phyloP scores from a whole-genome alignment of 2,113 vertebrate genomes.

The Holacanthus passer region DNA sequence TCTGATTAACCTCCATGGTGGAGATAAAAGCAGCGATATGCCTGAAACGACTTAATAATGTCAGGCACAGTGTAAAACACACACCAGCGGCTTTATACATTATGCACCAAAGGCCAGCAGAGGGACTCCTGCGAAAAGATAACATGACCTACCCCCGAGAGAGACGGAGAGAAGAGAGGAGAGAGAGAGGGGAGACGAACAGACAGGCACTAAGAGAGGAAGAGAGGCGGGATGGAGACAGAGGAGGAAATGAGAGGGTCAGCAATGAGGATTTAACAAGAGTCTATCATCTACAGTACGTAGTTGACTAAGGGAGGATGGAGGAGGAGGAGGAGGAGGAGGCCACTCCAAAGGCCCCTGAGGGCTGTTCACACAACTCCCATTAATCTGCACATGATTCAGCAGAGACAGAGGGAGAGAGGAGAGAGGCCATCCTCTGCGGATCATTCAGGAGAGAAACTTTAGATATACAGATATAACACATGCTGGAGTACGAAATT shows the following conservation, averaged over 20 bases:
- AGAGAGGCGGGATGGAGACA: slow-evolving; percentile 47
- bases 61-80: slow-evolving; percentile 82
- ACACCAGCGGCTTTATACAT: slow-evolving; percentile 82
- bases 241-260: slow-evolving; percentile 71
- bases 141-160: slow-evolving; percentile 76
- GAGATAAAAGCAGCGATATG: slow-evolving; percentile 82
- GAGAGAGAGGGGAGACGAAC: slow-evolving; percentile 2
- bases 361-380: slow-evolving; percentile 74
- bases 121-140: slow-evolving; percentile 80
- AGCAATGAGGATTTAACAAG: slow-evolving; percentile 77
- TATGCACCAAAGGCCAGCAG: slow-evolving; percentile 80
- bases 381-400: slow-evolving; percentile 79
- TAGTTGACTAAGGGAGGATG: slow-evolving; percentile 57
- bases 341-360: slow-evolving; percentile 55
- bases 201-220: slow-evolving; percentile 15
- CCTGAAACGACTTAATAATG: slow-evolving; percentile 81
- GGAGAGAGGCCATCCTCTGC: not conserved
- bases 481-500: not conserved
- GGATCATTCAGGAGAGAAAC: slow-evolving; percentile 4
- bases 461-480: slow-evolving; percentile 3
- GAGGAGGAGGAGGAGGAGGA: slow-evolving; percentile 33
- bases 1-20: slow-evolving; percentile 77
- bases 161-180: slow-evolving; percentile 19
- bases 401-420: slow-evolving; percentile 34
- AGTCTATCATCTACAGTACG: slow-evolving; percentile 68